Base-by-base conservation (phyloP, 2,797 vertebrate genomes). In the Chelon labrosus region DNA sequence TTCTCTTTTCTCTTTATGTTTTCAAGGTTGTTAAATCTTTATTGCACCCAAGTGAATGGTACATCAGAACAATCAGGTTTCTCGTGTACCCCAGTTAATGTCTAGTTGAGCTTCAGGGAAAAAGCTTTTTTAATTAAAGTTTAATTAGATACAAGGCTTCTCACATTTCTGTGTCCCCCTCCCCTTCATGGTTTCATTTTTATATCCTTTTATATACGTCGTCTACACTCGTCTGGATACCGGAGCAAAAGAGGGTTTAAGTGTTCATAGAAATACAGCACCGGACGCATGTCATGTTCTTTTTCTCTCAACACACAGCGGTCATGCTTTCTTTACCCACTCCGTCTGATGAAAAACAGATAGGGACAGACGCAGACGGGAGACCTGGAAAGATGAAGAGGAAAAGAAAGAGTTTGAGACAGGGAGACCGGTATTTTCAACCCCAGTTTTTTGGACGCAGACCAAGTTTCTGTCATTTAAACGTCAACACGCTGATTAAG, bases 401-500 rank as follows among this genome's bases (percentile, higher is more conserved):
- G 25, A 67, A 59, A 60, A 59, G 27, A 58, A 55, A 37, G 50
- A 50, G 4, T 57, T 41, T 63, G 11, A 12, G 41, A 44, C 17
- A 16, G 42, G n/a, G 17, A 19, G 17, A 47, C 46, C 17, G 46
- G 25, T 8, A n/a, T 37, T 47, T 51, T 22, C 31, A 4, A 2
- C 1, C 17, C 2, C 5, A 0, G 7, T 22, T 25, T 79, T 80
- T 84, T 91, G 82, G 87, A 75, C 49, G 12, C 47, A 52, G 54
- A 60, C 81, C 88, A 92, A 77, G 83, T 77, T 82, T 75, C 81
- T 91, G 81, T 88, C 85, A 70, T 75, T 77, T 65, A 65, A 56
- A 87, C 10, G 38, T 91, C 89, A 89, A 75, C 88, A 73, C 65
- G 1, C 75, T 89, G 86, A 91, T 91, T 91, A 90, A 85, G 88